phyloP scores from a whole-genome alignment of 2,113 vertebrate species.

The Myiagra hebetior region DNA sequence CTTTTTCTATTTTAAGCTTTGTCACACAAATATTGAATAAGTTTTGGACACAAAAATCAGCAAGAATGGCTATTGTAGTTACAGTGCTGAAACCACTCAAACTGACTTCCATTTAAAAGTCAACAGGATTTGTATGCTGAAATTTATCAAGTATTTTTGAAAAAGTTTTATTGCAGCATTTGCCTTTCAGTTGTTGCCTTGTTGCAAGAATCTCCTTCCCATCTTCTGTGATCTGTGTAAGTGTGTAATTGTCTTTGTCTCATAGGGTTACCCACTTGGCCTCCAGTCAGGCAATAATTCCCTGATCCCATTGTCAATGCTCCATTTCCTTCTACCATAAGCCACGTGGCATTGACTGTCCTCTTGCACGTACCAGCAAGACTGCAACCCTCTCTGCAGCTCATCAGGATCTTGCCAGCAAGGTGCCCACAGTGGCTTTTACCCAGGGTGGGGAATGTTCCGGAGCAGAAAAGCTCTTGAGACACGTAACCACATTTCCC shows the following conservation, averaged over 20 bases:
- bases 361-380: neutral
- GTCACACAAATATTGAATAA: neutral
- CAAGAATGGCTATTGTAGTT: neutral
- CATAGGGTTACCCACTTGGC: neutral
- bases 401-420: neutral
- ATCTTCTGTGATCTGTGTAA: neutral
- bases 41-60: neutral
- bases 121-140: neutral
- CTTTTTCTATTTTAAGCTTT: slow-evolving; percentile 17
- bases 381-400: neutral
- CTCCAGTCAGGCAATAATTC: neutral
- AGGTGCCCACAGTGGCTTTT: neutral
- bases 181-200: neutral
- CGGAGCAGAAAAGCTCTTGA: neutral
- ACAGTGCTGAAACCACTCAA: neutral
- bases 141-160: neutral
- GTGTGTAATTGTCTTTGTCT: neutral
- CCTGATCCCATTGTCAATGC: neutral
- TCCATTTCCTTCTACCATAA: neutral
- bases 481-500: neutral
- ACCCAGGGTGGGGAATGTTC: neutral
- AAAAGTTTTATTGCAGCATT: neutral
- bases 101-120: neutral
- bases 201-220: neutral
- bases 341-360: neutral